phyloP scores from a whole-genome alignment of 2,888 invertebrate genomes.

The Diarsia rubi region DNA sequence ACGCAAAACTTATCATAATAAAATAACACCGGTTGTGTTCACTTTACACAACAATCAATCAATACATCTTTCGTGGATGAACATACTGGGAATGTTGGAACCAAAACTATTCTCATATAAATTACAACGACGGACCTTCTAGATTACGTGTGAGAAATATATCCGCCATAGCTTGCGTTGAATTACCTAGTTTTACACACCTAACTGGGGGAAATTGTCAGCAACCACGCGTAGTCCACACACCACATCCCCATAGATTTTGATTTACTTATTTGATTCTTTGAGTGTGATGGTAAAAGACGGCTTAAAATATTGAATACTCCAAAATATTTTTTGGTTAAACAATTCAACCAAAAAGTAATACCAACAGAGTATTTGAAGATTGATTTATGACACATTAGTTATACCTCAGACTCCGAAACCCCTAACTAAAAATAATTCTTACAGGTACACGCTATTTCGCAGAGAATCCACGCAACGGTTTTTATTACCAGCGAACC shows the following conservation, averaged over 20 bases:
- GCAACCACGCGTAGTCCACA: conserved; percentile 27
- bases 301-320: conserved; percentile 12
- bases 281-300: conserved; percentile 35
- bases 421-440: conserved; percentile 16
- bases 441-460: conserved; percentile 34
- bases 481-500: conserved; percentile 66
- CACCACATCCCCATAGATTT: conserved; percentile 41
- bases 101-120: conserved; percentile 15
- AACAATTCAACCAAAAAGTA: conserved; percentile 19
- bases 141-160: conserved; percentile 10
- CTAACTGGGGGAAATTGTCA: conserved; percentile 22
- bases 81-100: conserved; percentile 12
- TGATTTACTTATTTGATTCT: conserved; percentile 41
- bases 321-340: conserved; percentile 7
- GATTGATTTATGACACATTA: conserved; percentile 14
- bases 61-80: conserved; percentile 21
- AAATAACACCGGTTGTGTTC: conserved; percentile 34
- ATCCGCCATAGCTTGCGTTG: conserved; percentile 21
- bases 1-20: conserved; percentile 53
- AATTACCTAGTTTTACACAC: conserved; percentile 32
- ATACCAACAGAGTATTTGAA: conserved; percentile 11
- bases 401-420: conserved; percentile 19
- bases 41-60: conserved; percentile 36
- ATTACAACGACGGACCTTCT: conserved; percentile 18
- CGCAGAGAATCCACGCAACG: conserved; percentile 33